Percentiles rank a stretch among this genome's conserved stretches.
These are phyloP conservation scores for Acyrthosiphon pisum DNA, from an alignment of 1,140 invertebrate species.

Conservation along the genomic window DNA sequence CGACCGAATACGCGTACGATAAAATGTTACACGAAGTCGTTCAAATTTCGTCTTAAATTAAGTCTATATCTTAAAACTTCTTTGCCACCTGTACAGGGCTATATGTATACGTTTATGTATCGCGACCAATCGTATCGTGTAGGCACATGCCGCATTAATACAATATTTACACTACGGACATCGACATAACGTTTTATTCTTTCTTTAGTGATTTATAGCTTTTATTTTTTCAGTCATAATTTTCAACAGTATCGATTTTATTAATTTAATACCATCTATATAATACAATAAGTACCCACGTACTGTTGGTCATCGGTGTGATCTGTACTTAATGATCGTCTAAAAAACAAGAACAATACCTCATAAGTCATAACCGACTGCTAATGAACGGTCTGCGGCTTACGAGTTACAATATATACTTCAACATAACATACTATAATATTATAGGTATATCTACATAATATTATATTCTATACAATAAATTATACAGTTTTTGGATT, in stretches of 20 bases:
- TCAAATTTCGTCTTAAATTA: too few relatives aligned
- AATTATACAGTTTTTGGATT: neutral
- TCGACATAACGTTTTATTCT: neutral
- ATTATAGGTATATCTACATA: too few relatives aligned
- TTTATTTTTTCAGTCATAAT: neutral
- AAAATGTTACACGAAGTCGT: neutral
- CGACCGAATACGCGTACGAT: neutral
- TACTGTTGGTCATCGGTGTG: neutral
- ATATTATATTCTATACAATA: neutral
- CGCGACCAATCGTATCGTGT: neutral
- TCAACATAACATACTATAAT: too few relatives aligned
- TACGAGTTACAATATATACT: too few relatives aligned
- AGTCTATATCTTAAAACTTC: neutral
- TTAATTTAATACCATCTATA: neutral
- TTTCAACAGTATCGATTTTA: neutral
- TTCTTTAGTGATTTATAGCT: neutral
- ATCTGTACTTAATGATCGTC: neutral
- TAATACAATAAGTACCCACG: too few relatives aligned
- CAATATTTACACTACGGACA: neutral
- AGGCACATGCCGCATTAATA: neutral
- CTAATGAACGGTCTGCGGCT: too few relatives aligned
- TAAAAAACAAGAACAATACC: neutral
- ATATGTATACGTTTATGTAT: neutral
- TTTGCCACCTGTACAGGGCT: neutral
- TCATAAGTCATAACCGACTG: neutral